Conservation (phyloP, 2,888 invertebrate species). For the Thereva nobilitata region DNA sequence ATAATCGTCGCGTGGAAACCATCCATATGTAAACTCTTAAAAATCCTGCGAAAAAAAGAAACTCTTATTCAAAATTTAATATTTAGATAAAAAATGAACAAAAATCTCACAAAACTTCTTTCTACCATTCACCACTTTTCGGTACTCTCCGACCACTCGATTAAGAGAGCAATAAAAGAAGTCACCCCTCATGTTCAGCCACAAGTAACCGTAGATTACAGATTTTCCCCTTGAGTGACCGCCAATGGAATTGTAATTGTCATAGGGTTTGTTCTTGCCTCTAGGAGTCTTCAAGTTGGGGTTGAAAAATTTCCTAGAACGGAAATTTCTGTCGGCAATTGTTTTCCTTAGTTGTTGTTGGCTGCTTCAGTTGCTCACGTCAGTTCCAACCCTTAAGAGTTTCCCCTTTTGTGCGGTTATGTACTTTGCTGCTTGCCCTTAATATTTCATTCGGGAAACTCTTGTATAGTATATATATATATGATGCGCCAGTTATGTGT, state of each 20-base stretch:
- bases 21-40: too few species aligned
- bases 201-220: constrained; percentile 42
- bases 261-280: constrained; percentile 15
- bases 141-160: constrained; percentile 7
- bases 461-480: background rate
- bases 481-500: background rate
- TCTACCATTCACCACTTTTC: constrained; percentile 12
- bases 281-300: constrained; percentile 25
- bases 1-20: too few species aligned
- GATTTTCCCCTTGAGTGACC: constrained; percentile 44
- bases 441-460: constrained; percentile 9
- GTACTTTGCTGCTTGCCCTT: constrained; percentile 21
- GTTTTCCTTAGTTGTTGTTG: constrained; percentile 28
- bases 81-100: background rate
- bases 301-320: constrained; percentile 25
- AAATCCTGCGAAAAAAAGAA: too few species aligned
- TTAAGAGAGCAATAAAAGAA: constrained; percentile 39
- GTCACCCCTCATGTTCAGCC: constrained; percentile 27
- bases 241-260: constrained; percentile 44
- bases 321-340: constrained; percentile 33
- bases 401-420: constrained; percentile 19
- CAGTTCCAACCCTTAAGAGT: constrained; percentile 3
- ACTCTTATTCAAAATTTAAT: too few species aligned
- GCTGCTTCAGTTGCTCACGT: constrained; percentile 11
- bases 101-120: background rate